phyloP scores from a whole-genome alignment of 1,140 invertebrate genomes.

The Atta texana region DNA sequence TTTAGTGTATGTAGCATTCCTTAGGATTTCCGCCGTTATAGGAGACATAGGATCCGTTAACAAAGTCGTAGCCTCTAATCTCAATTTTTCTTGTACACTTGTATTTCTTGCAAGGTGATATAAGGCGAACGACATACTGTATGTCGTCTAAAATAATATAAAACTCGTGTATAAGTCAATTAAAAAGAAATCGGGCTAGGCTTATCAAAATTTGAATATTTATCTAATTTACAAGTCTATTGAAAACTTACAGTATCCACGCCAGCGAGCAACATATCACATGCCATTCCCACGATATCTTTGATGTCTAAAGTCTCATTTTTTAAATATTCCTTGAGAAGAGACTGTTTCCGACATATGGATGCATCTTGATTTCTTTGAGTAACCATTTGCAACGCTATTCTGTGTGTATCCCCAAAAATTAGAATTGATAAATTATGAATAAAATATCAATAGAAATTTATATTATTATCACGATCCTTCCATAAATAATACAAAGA shows the following conservation, averaged over 20 bases:
- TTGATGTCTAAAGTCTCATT: slow-evolving; percentile 90
- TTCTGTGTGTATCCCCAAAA: slow-evolving; percentile 82
- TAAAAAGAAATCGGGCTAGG: too few relatives aligned
- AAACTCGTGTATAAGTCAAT: neutral
- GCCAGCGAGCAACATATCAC: slow-evolving; percentile 94
- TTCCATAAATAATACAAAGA: neutral
- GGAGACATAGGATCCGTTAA: slow-evolving; percentile 85
- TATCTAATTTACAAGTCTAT: neutral
- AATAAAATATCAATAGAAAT: neutral
- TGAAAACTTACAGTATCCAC: slow-evolving; percentile 92
- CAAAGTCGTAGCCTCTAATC: slow-evolving; percentile 88
- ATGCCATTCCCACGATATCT: slow-evolving; percentile 93
- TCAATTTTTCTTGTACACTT: slow-evolving; percentile 91
- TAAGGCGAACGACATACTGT: slow-evolving; percentile 91
- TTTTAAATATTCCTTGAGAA: slow-evolving; percentile 90
- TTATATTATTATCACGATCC: neutral
- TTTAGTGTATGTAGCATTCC: slow-evolving; percentile 90
- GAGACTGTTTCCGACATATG: slow-evolving; percentile 81
- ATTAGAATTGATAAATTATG: slow-evolving; percentile 25
- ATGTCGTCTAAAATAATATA: slow-evolving; percentile 90
- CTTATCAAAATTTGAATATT: too few relatives aligned
- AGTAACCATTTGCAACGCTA: slow-evolving; percentile 90
- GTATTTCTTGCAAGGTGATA: slow-evolving; percentile 93
- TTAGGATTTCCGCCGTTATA: slow-evolving; percentile 88
- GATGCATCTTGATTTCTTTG: slow-evolving; percentile 86